Evolutionary conservation across 2,888 invertebrate genomes (phyloP), one percentile per base, ranked within the genome.

Genomic region (Dermolepida albohirtum): DNA sequence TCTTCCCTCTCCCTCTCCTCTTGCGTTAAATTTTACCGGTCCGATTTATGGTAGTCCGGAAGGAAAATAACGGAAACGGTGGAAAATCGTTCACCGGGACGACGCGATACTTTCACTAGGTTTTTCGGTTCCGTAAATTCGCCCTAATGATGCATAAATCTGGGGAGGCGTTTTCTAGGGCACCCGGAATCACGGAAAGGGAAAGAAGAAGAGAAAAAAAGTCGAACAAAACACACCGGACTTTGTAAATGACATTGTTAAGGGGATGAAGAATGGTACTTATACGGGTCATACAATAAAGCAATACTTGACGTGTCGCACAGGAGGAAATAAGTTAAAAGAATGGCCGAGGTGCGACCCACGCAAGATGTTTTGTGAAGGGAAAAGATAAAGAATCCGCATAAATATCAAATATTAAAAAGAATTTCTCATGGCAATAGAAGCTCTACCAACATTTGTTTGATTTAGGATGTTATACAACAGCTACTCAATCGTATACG

Each of bases 81-180:
- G 51, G 22, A 34, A 34, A 34, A 34, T 34, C 34, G 34, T 34
- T 51, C 29, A 11, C 51, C 10, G 16, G 8, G 54, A 39, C 39
- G 17, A 29, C 44, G 17, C 59, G 59, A 59, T 44, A 44, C 59
- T 44, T 59, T 59, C 59, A 44, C 59, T 59, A 29, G 59, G 44
- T 59, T 59, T 59, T 59, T 59, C 59, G 59, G 59, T 59, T 59
- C 59, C 59, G 44, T 59, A 59, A 59, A 59, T 59, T 59, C 59
- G 14, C 29, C 59, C 59, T 59, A 59, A 59, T 59, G 59, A 59
- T 59, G 59, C 59, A 59, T 59, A 59, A 59, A 59, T 59, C 44
- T 59, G 44, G 41, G 44, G 44, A 12, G 47, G 54, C 16, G 39
- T 14, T 16, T 39, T 14, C 11, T 10, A 11, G 10, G 40, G 54